These are phyloP conservation scores for Morinoia aosen DNA, from an alignment of 2,888 invertebrate genomes.

Conservation along the genomic window DNA sequence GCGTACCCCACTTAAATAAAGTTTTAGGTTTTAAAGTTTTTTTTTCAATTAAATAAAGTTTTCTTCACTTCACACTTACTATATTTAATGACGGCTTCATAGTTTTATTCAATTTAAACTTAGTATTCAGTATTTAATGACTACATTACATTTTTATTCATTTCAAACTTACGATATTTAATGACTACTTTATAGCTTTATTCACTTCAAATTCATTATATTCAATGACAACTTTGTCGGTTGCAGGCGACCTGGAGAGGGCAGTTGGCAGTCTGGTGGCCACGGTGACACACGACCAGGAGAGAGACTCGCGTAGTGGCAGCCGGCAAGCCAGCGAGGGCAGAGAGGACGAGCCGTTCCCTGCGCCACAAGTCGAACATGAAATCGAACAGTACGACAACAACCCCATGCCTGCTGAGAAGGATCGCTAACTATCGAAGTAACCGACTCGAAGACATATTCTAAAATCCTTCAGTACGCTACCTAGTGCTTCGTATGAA, in stretches of 20 bases:
- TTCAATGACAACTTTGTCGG: neutral
- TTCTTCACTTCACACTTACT: too few relatives aligned
- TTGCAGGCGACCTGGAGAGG: conserved; percentile 84
- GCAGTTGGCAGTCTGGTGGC: conserved; percentile 91
- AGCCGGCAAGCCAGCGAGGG: conserved; percentile 8
- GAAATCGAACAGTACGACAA: conserved; percentile 51
- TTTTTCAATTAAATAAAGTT: too few relatives aligned
- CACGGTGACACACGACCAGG: conserved; percentile 86
- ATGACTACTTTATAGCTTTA: too few relatives aligned
- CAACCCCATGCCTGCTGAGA: conserved; percentile 50
- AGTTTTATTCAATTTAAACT: too few relatives aligned
- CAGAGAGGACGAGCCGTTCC: neutral
- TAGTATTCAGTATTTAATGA: neutral
- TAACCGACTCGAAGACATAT: neutral
- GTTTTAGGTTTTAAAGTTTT: too few relatives aligned
- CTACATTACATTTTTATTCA: neutral
- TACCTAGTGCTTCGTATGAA: neutral
- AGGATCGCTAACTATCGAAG: neutral
- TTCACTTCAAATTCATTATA: too few relatives aligned
- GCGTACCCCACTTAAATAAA: too few relatives aligned
- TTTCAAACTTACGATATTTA: neutral
- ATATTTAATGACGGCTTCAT: too few relatives aligned
- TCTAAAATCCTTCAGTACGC: neutral
- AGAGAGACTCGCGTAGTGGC: conserved; percentile 65
- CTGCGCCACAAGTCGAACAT: neutral